Evolutionary conservation across 1,140 invertebrate species (phyloP).

Genomic region (Aphelenchoides avenae): DNA sequence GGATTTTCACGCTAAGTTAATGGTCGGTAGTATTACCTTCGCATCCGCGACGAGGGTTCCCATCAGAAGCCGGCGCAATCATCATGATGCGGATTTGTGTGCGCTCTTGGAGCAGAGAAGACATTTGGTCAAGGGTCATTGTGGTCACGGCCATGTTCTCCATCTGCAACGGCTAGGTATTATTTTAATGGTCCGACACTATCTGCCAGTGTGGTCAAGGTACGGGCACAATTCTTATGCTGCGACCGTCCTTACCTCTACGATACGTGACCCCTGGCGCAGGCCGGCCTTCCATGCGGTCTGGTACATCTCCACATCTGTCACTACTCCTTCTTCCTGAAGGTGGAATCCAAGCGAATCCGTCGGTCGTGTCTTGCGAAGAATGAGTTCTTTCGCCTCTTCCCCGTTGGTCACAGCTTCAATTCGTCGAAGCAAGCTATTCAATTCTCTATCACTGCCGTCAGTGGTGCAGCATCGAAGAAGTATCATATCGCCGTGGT

Average conservation of each 20-base stretch:
- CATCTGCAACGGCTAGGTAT: slow-evolving; percentile 65
- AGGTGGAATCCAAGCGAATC: slow-evolving; percentile 91
- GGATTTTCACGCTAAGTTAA: not conserved
- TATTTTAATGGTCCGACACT: not conserved
- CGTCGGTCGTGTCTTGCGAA: slow-evolving; percentile 56
- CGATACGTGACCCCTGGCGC: slow-evolving; percentile 77
- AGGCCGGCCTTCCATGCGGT: slow-evolving; percentile 83
- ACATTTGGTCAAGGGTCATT: slow-evolving; percentile 84
- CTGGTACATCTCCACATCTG: slow-evolving; percentile 81
- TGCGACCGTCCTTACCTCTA: slow-evolving; percentile 77
- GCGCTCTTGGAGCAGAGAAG: slow-evolving; percentile 84
- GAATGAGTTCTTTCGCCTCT: slow-evolving; percentile 53
- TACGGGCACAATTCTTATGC: slow-evolving; percentile 17
- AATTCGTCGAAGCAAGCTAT: slow-evolving; percentile 41
- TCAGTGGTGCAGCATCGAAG: slow-evolving; percentile 46
- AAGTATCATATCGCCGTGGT: slow-evolving; percentile 56
- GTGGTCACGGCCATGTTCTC: slow-evolving; percentile 83
- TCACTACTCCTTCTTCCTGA: slow-evolving; percentile 88
- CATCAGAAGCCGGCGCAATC: slow-evolving; percentile 72
- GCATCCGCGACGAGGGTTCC: slow-evolving; percentile 65
- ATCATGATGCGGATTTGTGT: slow-evolving; percentile 77
- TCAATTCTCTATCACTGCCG: slow-evolving; percentile 47
- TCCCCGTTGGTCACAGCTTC: slow-evolving; percentile 54
- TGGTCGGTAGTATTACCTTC: slow-evolving; percentile 33
- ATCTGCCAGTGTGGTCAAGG: not conserved